phyloP scores from a whole-genome alignment of 1,140 invertebrate genomes.

The Bicyclus anynana region DNA sequence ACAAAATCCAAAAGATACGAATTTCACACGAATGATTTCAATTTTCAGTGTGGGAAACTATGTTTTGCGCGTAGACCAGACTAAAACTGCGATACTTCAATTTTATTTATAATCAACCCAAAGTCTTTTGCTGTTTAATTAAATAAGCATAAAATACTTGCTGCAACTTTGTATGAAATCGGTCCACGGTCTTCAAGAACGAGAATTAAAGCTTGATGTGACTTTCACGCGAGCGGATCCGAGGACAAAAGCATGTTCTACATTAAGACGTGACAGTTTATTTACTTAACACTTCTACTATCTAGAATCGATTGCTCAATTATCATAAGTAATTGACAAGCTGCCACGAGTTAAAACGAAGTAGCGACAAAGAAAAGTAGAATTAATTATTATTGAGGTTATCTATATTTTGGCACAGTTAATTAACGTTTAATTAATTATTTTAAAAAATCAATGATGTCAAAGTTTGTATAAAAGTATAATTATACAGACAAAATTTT shows the following conservation, averaged over 20 bases:
- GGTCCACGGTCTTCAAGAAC: too few species aligned
- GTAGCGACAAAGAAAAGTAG: background rate
- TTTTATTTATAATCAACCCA: too few species aligned
- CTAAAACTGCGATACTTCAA: too few species aligned
- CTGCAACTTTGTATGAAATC: too few species aligned
- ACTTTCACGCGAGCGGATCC: background rate
- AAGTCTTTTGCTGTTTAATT: too few species aligned
- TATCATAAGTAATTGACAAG: background rate
- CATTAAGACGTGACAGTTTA: constrained; percentile 2
- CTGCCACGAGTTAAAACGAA: background rate
- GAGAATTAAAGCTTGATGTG: background rate
- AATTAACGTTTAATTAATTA: background rate
- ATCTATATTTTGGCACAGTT: background rate
- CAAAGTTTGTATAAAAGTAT: too few species aligned
- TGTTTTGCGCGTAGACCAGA: too few species aligned
- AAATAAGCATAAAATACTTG: too few species aligned
- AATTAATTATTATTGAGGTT: background rate
- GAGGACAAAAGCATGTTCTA: background rate
- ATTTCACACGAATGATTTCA: too few species aligned
- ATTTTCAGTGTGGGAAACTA: too few species aligned
- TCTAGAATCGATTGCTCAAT: constrained; percentile 7
- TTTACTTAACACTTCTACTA: background rate
- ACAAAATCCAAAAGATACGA: too few species aligned
- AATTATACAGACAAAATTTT: too few species aligned
- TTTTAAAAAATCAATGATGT: background rate